Percentiles rank a stretch among this genome's conserved stretches.
phyloP scores from a whole-genome alignment of 2,888 invertebrate genomes.

The Sclerodermus sp. region DNA sequence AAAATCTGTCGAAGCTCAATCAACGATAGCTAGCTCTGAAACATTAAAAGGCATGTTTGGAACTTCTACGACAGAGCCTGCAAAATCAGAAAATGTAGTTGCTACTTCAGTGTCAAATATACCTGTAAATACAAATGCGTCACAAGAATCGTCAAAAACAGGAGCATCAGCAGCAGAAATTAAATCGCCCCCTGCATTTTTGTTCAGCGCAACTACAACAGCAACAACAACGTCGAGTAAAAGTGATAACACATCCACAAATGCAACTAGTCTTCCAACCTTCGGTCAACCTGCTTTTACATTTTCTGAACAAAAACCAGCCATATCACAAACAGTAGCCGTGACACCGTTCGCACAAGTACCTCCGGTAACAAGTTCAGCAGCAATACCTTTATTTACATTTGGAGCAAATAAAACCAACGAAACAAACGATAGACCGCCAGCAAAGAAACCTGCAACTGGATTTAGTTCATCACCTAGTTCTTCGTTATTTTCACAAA shows the following conservation, averaged over 20 bases:
- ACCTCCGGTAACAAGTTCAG: slow-evolving; percentile 10
- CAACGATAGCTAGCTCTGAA: slow-evolving; percentile 6
- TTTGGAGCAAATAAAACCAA: slow-evolving; percentile 23
- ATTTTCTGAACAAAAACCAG: slow-evolving; percentile 23
- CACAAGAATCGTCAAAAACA: slow-evolving; percentile 2
- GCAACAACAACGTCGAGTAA: slow-evolving; percentile 1
- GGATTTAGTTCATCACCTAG: slow-evolving; percentile 7
- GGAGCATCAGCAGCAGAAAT: slow-evolving; percentile 10
- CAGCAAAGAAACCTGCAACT: slow-evolving; percentile 14
- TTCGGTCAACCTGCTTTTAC: slow-evolving; percentile 27
- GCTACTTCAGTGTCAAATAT: slow-evolving; percentile 7
- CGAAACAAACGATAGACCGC: background rate
- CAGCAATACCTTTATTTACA: slow-evolving; percentile 23
- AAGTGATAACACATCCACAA: slow-evolving; percentile 12
- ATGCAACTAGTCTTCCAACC: slow-evolving; percentile 27
- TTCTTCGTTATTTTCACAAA: too few relatives aligned
- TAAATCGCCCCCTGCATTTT: slow-evolving; percentile 21
- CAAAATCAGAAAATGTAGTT: slow-evolving; percentile 4
- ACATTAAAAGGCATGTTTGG: slow-evolving; percentile 16
- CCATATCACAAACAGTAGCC: slow-evolving; percentile 13
- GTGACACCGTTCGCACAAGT: slow-evolving; percentile 21
- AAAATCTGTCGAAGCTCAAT: slow-evolving; percentile 12
- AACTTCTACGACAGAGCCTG: slow-evolving; percentile 10
- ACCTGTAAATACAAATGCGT: slow-evolving; percentile 4
- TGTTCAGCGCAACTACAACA: slow-evolving; percentile 27